phyloP scores from a whole-genome alignment of 1,140 invertebrate genomes.

The Polypedilum vanderplanki region DNA sequence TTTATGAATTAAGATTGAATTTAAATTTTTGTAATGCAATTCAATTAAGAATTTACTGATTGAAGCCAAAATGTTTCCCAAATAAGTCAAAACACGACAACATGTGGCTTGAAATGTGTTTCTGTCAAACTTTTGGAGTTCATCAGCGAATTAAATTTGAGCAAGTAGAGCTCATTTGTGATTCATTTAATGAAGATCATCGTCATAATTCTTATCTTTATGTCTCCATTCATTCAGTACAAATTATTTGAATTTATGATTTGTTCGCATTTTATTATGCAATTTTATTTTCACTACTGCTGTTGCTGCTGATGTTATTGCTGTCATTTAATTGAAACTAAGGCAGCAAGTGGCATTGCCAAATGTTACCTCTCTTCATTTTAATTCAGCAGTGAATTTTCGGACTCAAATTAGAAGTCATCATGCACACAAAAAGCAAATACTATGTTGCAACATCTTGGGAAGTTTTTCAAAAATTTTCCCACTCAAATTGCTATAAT shows the following conservation, averaged over 20 bases:
- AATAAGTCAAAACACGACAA: too few species aligned
- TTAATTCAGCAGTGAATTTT: not conserved
- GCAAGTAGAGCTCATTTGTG: too few species aligned
- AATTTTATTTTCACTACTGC: constrained; percentile 4
- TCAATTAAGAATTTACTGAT: too few species aligned
- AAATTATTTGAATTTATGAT: not conserved
- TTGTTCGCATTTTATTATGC: not conserved
- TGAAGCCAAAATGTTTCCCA: too few species aligned
- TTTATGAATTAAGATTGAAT: too few species aligned
- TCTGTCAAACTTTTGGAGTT: too few species aligned
- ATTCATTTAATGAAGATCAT: not conserved
- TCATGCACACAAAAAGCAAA: not conserved
- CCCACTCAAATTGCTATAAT: not conserved
- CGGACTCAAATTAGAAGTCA: constrained; percentile 11
- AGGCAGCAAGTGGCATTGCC: not conserved
- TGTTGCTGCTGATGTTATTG: too few species aligned
- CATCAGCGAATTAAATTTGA: too few species aligned
- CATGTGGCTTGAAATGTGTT: too few species aligned
- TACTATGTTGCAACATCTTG: not conserved
- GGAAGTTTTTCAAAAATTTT: not conserved
- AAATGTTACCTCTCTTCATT: not conserved
- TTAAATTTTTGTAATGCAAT: too few species aligned
- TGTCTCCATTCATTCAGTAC: not conserved
- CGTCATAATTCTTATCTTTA: not conserved
- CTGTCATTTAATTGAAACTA: not conserved